Percentiles rank a stretch among this genome's conserved stretches.
Evolutionary conservation across 2,888 invertebrate genomes (phyloP).

Genomic region (Apamea sordens): DNA sequence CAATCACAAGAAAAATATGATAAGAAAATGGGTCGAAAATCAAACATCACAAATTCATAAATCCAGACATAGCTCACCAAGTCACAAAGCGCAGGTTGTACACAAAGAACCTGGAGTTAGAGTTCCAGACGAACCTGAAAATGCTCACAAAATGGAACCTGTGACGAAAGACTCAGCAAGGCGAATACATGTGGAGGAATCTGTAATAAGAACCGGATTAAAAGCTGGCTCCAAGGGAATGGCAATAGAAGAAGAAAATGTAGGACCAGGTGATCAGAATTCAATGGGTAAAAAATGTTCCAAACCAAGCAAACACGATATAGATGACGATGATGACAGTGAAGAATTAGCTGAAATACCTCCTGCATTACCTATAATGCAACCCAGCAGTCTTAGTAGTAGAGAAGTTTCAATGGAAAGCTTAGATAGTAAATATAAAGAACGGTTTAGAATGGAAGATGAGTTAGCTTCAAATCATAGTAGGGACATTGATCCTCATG

Average conservation of each 20-base stretch:
- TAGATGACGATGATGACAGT: conserved; percentile 94
- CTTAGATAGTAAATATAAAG: conserved; percentile 93
- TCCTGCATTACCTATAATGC: conserved; percentile 94
- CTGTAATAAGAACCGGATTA: conserved; percentile 91
- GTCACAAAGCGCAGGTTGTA: conserved; percentile 76
- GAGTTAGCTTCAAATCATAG: conserved; percentile 90
- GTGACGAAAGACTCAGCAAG: conserved; percentile 89
- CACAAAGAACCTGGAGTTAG: conserved; percentile 78
- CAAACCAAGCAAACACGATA: conserved; percentile 85
- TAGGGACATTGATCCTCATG: conserved; percentile 87
- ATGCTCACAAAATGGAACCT: conserved; percentile 85
- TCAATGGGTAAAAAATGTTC: conserved; percentile 74
- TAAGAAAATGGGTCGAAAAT: conserved; percentile 97
- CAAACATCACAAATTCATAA: conserved; percentile 95
- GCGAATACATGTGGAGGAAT: conserved; percentile 90
- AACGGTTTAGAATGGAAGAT: conserved; percentile 92
- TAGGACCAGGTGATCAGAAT: conserved; percentile 80
- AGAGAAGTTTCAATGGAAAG: conserved; percentile 96
- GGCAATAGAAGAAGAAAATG: conserved; percentile 88
- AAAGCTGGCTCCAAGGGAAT: conserved; percentile 89
- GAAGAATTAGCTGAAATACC: conserved; percentile 95
- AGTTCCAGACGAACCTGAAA: conserved; percentile 77
- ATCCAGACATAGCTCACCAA: conserved; percentile 90
- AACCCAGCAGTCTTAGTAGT: conserved; percentile 93
- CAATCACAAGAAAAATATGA: conserved; percentile 97